phyloP scores from a whole-genome alignment of 2,888 invertebrate genomes.

The Agrotis ipsilon region DNA sequence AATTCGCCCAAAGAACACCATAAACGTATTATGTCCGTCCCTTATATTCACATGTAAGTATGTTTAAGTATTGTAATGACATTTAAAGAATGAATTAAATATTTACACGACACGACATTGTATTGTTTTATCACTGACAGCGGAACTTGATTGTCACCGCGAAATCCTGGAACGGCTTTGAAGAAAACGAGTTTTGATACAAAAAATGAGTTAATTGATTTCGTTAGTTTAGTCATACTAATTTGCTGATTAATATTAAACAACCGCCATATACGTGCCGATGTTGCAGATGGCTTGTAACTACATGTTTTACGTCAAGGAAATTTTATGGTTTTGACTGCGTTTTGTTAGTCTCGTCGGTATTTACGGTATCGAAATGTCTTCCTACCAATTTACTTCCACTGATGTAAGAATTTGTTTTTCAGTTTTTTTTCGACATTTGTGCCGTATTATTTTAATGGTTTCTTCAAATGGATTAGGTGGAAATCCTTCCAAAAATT shows the following conservation, averaged over 20 bases:
- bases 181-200: conserved; percentile 77
- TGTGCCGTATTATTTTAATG: too few relatives aligned
- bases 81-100: conserved; percentile 73
- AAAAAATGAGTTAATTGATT: conserved; percentile 86
- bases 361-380: conserved; percentile 36
- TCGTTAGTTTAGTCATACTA: conserved; percentile 88
- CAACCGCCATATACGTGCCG: conserved; percentile 81
- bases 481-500: too few relatives aligned
- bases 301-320: conserved; percentile 76
- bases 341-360: conserved; percentile 45
- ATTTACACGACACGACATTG: conserved; percentile 71
- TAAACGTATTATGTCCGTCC: conserved; percentile 49
- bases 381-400: conserved; percentile 43
- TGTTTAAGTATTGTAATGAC: conserved; percentile 67
- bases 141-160: conserved; percentile 70
- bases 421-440: too few relatives aligned
- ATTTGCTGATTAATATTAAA: conserved; percentile 88
- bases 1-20: conserved; percentile 54
- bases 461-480: too few relatives aligned
- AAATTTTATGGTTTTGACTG: conserved; percentile 79
- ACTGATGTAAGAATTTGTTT: conserved; percentile 9
- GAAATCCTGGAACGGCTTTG: conserved; percentile 77
- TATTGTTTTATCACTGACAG: conserved; percentile 67
- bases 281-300: conserved; percentile 80
- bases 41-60: conserved; percentile 57